phyloP scores from a whole-genome alignment of 2,797 vertebrate genomes.

The Thamnophis elegans region DNA sequence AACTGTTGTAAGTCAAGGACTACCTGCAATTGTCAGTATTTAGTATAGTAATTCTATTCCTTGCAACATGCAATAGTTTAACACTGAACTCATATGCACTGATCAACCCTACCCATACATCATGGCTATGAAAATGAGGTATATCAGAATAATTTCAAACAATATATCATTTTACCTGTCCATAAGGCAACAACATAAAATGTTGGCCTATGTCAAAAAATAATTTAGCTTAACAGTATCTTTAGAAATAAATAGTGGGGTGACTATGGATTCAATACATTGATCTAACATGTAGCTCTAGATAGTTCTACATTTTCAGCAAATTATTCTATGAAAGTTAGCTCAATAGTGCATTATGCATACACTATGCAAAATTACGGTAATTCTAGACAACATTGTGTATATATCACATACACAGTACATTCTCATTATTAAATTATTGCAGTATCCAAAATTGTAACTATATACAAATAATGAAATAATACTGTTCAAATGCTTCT shows the following conservation, averaged over 20 bases:
- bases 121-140: neutral
- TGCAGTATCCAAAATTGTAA: slow-evolving; percentile 11
- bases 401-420: neutral
- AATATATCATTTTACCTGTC: slow-evolving; percentile 49
- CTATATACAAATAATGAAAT: slow-evolving; percentile 56
- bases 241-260: neutral
- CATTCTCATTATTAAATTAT: slow-evolving; percentile 3
- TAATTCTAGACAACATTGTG: neutral
- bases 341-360: too few relatives aligned
- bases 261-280: neutral
- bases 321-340: neutral
- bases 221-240: slow-evolving; percentile 49
- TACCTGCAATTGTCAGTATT: neutral
- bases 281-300: neutral
- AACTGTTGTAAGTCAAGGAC: neutral
- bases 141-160: slow-evolving; percentile 11
- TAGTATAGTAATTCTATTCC: neutral
- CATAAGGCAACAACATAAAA: slow-evolving; percentile 50
- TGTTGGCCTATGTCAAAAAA: slow-evolving; percentile 54
- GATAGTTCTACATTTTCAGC: neutral
- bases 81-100: neutral
- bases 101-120: neutral
- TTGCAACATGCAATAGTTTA: neutral
- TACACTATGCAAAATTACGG: neutral
- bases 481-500: slow-evolving; percentile 53